A percentile compares a stretch with the other conserved stretches of the same genome.
Conservation (phyloP, 2,888 invertebrate species). For the Pseudococcus longispinus region DNA sequence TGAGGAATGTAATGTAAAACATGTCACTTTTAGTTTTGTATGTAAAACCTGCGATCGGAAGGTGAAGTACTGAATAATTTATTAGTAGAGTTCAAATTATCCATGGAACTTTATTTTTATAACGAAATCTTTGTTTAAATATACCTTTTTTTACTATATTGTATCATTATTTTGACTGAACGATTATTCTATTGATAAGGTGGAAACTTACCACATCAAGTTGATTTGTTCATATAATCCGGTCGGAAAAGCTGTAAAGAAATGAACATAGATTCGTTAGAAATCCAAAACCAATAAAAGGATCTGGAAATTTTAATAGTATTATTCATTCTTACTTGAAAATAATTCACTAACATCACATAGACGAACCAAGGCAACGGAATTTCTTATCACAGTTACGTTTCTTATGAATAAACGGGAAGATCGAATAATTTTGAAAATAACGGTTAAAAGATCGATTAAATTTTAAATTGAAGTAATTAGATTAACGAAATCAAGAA, state of each 20-base stretch:
- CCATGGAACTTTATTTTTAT: neutral
- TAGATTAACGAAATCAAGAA: neutral
- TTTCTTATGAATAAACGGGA: neutral
- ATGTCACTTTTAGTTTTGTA: neutral
- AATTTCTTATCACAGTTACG: slow-evolving; percentile 10
- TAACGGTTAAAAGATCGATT: neutral
- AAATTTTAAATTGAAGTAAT: neutral
- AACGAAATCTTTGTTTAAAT: neutral
- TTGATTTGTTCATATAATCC: neutral
- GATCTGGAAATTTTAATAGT: neutral
- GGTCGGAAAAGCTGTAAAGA: neutral
- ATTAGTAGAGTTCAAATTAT: neutral
- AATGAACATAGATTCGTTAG: neutral
- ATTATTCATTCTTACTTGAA: neutral
- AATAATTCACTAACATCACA: neutral
- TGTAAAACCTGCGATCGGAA: neutral
- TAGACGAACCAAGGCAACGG: neutral
- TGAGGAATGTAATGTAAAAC: neutral
- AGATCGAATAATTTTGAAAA: neutral
- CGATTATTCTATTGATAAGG: neutral
- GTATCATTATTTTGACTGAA: neutral
- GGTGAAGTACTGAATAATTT: slow-evolving; percentile 25
- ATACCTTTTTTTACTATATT: neutral
- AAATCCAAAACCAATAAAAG: neutral
- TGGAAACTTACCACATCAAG: neutral